Evolutionary conservation across 1,140 invertebrate species (phyloP), one percentile per base, ranked within the genome.

Genomic region (Drosophila neocordata): DNA sequence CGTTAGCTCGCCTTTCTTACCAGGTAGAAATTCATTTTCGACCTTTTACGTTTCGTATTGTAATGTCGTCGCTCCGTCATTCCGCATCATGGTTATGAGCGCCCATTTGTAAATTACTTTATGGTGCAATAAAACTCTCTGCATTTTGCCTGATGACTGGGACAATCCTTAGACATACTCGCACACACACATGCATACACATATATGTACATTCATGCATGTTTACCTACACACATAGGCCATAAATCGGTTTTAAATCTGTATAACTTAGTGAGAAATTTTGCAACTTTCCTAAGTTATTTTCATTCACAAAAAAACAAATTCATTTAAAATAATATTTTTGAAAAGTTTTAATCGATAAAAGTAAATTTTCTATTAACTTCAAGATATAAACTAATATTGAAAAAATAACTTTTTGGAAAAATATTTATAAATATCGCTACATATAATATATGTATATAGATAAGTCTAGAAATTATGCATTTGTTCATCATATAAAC

Each of bases 71-170:
- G 4, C 37, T 37, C 52, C 44, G 55, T 73, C 73, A 65, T 62
- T 15, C 53, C 4, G 27, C 5, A 31, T 12, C 35, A 52, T 53
- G 53, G 35, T 77, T 66, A 77, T 84, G 81, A 77, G 69, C 77
- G 73, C 77, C 77, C 79, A 77, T 85, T 85, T 75, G 59, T 78
- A 87, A 87, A 87, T 85, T 87, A 87, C 82, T 87, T 81, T 82
- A 87, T 78, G 73, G 77, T 61, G 73, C 67, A 70, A 61, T 76
- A 70, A 70, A 75, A 70, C 15, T 56, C 37, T 15, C 38, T 27
- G 66, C 53, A 48, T 48, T 31, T 57, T 18, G 65, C 52, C 65
- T 20, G 57, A 55, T 37, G 13, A 35, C 35, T 55, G 52, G 31
- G 38, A 60, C 60, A 66, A 52, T 62, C 57, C 69, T 12, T 22